Conservation (phyloP, 2,888 invertebrate genomes). For the Anorthoa munda region DNA sequence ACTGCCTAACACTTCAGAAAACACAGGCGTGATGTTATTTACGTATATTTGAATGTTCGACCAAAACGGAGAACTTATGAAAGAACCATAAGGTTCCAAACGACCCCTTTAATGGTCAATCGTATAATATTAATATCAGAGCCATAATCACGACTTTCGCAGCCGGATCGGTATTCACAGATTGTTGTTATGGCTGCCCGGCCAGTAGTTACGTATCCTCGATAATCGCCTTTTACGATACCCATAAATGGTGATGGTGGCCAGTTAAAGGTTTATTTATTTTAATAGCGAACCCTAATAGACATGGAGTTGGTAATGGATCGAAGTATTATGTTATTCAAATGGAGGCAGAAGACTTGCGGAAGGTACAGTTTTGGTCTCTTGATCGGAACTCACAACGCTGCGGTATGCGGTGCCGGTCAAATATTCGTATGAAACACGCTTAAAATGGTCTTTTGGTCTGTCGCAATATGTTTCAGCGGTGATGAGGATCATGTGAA, state of each 20-base stretch:
- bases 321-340: neutral
- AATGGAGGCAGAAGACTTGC: neutral
- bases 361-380: neutral
- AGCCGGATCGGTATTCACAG: slow-evolving; percentile 28
- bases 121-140: slow-evolving; percentile 23
- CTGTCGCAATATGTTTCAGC: too few species aligned
- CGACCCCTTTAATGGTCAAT: slow-evolving; percentile 8
- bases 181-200: slow-evolving; percentile 12
- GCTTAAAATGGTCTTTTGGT: too few species aligned
- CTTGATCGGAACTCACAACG: too few species aligned
- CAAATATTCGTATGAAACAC: too few species aligned
- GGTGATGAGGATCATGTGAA: too few species aligned
- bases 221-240: slow-evolving; percentile 29
- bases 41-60: neutral
- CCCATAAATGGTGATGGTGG: slow-evolving; percentile 8
- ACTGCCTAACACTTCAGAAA: too few species aligned
- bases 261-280: slow-evolving; percentile 15
- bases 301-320: neutral
- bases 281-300: slow-evolving; percentile 11
- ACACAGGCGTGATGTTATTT: too few species aligned
- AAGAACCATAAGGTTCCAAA: slow-evolving; percentile 2
- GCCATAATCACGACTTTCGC: slow-evolving; percentile 24
- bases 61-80: slow-evolving; percentile 1
- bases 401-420: too few species aligned
- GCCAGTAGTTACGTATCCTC: slow-evolving; percentile 13